Conservation (phyloP, 2,797 vertebrate species). For the Cygnus olor region DNA sequence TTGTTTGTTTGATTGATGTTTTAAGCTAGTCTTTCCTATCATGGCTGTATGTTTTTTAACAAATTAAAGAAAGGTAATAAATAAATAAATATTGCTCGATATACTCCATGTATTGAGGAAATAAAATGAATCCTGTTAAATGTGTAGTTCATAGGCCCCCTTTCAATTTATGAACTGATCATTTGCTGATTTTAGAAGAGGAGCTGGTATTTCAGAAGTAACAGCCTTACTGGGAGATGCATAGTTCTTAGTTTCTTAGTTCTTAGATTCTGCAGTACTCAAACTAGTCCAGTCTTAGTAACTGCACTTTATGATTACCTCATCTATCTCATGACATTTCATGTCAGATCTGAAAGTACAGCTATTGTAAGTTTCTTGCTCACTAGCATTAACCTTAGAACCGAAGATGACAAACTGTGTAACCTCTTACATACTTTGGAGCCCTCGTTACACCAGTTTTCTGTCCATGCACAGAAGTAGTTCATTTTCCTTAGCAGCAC, state of each 20-base stretch:
- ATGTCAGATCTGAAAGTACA: constrained; percentile 51
- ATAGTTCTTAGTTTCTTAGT: not conserved
- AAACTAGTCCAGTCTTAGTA: constrained; percentile 1
- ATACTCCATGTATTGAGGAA: not conserved
- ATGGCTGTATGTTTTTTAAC: not conserved
- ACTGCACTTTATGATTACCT: constrained; percentile 52
- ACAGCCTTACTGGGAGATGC: not conserved
- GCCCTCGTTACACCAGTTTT: not conserved
- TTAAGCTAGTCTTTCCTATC: not conserved
- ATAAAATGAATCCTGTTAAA: not conserved
- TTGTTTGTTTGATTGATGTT: not conserved
- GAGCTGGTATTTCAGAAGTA: not conserved
- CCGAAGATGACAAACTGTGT: constrained; percentile 32
- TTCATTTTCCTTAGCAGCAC: constrained; percentile 11
- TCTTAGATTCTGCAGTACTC: constrained; percentile 15
- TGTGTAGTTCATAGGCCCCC: not conserved
- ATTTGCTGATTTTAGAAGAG: constrained; percentile 10
- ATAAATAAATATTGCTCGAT: not conserved
- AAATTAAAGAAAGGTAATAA: not conserved
- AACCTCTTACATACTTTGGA: constrained; percentile 29
- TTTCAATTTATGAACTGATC: not conserved
- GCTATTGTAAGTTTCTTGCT: constrained; percentile 32
- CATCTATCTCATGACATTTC: constrained; percentile 59
- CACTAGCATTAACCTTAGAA: constrained; percentile 42
- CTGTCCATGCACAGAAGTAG: not conserved